Conservation (phyloP, 92 coral and sea anemone species). For the Epizoanthus rinbou region DNA sequence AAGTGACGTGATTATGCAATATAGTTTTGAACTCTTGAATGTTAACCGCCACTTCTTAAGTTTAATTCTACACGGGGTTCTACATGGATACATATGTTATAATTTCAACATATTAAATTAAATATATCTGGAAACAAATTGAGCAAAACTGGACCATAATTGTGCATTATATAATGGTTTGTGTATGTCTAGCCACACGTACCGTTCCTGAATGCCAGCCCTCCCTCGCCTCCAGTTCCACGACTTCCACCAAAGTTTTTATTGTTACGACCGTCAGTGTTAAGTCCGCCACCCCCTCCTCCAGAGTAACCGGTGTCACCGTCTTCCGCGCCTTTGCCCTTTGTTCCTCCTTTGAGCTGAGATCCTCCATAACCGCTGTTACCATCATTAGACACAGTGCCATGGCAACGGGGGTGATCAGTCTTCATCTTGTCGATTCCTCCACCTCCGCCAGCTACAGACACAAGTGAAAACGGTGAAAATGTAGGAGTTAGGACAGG, state of each 20-base stretch:
- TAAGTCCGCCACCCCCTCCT: conserved; percentile 89
- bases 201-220: conserved; percentile 75
- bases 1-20: too few relatives aligned
- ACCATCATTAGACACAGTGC: conserved; percentile 64
- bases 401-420: conserved; percentile 85
- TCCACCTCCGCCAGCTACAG: conserved; percentile 80
- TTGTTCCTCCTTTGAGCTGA: conserved; percentile 72
- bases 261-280: conserved; percentile 77
- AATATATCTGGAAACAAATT: neutral
- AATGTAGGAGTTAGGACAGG: too few relatives aligned
- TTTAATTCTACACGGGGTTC: too few relatives aligned
- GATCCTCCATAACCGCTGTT: conserved; percentile 85
- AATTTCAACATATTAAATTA: too few relatives aligned
- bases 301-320: conserved; percentile 94
- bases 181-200: neutral
- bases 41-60: too few relatives aligned
- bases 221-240: conserved; percentile 94
- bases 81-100: too few relatives aligned
- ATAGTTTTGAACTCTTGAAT: too few relatives aligned
- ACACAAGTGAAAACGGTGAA: neutral
- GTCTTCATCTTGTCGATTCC: conserved; percentile 84
- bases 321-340: conserved; percentile 89
- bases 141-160: neutral
- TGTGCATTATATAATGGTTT: too few relatives aligned
- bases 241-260: conserved; percentile 81